Evolutionary conservation across 2,113 vertebrate species (phyloP).

Genomic region (Saguinus imperator): DNA sequence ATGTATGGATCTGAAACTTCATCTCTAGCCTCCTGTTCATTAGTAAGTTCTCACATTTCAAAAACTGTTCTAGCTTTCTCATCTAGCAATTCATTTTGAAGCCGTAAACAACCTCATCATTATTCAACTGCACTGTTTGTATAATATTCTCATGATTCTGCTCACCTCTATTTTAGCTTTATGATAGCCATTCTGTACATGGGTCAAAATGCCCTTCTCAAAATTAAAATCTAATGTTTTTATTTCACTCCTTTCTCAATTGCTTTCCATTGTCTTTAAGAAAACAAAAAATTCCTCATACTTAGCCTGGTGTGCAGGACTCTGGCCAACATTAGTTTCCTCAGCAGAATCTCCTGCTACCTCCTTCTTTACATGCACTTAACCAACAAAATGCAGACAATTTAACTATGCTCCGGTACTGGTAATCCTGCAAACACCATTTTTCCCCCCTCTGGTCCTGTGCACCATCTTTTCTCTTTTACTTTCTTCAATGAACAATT

Average conservation of each 20-base stretch:
- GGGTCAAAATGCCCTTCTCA: not conserved
- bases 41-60: not conserved
- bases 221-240: not conserved
- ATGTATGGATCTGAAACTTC: not conserved
- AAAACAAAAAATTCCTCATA: not conserved
- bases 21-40: not conserved
- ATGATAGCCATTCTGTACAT: not conserved
- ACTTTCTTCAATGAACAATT: not conserved
- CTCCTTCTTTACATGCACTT: not conserved
- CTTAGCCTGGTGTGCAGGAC: not conserved
- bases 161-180: not conserved
- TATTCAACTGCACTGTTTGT: not conserved
- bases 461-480: not conserved
- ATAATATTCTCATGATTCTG: not conserved
- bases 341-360: not conserved
- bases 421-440: not conserved
- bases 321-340: not conserved
- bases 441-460: rapidly evolving
- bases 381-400: not conserved
- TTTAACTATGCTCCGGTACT: not conserved
- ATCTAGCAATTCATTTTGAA: not conserved
- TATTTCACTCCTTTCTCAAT: not conserved
- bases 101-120: not conserved
- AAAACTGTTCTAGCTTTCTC: not conserved
- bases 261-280: not conserved